Base-by-base conservation (phyloP, 37 sponge, comb jelly and placozoan species). In the Dysidea cf. avara region DNA sequence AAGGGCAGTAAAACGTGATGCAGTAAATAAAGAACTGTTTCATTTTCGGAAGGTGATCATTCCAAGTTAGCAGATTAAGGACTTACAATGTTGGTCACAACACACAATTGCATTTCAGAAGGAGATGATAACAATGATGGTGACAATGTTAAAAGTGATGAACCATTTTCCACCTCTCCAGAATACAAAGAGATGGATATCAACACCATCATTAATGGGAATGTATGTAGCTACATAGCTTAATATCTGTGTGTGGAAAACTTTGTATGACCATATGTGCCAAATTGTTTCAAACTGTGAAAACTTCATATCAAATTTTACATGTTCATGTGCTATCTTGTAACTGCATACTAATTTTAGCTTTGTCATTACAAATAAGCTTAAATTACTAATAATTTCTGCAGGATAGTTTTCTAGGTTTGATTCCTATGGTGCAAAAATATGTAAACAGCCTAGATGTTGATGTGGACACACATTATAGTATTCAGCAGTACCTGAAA, bases 131-230 rank as follows among this genome's bases (percentile, higher is more conserved):
- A 25, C 17, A 66, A 56, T 7, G 56, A 32, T 13, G 29, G 16
- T 2, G 17, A 33, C 7, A 16, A 55, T n/a, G 64, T 34, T 37
- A 22, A 16, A 5, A 68, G n/a, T n/a, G n/a, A n/a, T n/a, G n/a
- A n/a, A n/a, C n/a, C n/a, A n/a, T n/a, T n/a, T n/a, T n/a, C n/a
- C n/a, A n/a, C n/a, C n/a, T n/a, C 83, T 32, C 56, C 79, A 30
- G 86, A 92, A 52, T 84, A 83, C 58, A 83, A 75, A 3, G 66
- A 64, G 14, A 93, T 92, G 96, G 51, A 51, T 16, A 51, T 96
- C 46, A 69, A 97, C 55, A 86, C 86, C 24, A 94, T 97, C 52
- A 78, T 97, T 34, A 97, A 97, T 80, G 99, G 99, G 35, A 92
- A 87, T 74, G 91, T 86, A 29, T 0, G 64, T 3, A n/a, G n/a